A percentile compares a stretch with the other conserved stretches of the same genome.
These are phyloP conservation scores for Dasyprocta punctata DNA, from an alignment of 2,113 vertebrate species.

Conservation along the genomic window DNA sequence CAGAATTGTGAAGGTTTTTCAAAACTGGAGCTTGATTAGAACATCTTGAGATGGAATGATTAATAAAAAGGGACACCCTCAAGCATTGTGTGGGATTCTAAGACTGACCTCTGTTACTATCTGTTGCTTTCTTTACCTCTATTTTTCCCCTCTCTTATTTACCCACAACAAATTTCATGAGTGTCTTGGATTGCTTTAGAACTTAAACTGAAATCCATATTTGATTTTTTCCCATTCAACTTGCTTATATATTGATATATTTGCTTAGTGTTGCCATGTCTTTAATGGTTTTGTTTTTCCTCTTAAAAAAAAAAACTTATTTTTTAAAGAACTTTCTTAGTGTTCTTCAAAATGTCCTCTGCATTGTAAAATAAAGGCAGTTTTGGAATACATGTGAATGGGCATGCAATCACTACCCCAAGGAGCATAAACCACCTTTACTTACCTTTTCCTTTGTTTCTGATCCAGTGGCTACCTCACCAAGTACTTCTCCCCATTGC, in stretches of 20 bases:
- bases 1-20: background rate
- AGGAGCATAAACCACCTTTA: no score
- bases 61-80: background rate
- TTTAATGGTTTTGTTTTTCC: background rate
- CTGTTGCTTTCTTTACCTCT: background rate
- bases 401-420: no score
- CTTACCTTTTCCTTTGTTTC: background rate
- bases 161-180: background rate
- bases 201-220: background rate
- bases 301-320: background rate
- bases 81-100: background rate
- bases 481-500: background rate
- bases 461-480: background rate
- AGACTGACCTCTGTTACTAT: background rate
- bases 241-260: background rate
- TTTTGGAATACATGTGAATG: background rate
- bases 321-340: background rate
- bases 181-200: background rate
- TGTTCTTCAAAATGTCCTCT: background rate
- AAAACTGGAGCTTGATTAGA: background rate
- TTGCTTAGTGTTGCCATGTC: background rate
- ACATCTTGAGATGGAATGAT: background rate
- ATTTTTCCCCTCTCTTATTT: background rate
- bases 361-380: background rate
- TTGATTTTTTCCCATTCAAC: background rate